These are phyloP conservation scores for Drosophila melanica DNA, from an alignment of 1,140 invertebrate genomes.

Conservation along the genomic window DNA sequence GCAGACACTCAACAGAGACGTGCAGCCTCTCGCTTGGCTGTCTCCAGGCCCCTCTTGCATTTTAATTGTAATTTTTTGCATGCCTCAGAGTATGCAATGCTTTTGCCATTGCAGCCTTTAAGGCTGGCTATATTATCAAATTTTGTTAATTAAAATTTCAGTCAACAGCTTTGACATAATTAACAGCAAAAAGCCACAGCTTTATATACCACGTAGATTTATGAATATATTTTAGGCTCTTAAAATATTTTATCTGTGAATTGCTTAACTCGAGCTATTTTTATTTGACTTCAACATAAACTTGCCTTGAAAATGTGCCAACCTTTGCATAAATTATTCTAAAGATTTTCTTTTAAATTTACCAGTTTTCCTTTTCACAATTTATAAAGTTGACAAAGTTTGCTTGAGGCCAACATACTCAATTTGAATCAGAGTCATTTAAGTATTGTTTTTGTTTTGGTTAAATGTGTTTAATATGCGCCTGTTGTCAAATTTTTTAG, in stretches of 20 bases:
- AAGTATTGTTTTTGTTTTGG: not conserved
- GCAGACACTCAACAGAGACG: conserved; percentile 35
- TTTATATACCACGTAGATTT: no score
- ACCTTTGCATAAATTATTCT: not conserved
- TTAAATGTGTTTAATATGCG: conserved; percentile 1
- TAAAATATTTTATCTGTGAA: no score
- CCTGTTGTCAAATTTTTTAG: not conserved
- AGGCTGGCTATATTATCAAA: conserved; percentile 10
- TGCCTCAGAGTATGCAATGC: conserved; percentile 29
- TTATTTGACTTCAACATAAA: no score
- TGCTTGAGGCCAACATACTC: not conserved
- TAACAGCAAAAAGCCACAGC: not conserved
- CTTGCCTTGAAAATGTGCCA: no score
- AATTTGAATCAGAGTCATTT: not conserved
- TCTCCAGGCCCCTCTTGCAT: conserved; percentile 37
- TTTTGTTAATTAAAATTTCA: conserved; percentile 41
- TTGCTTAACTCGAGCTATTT: no score
- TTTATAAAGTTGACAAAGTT: not conserved
- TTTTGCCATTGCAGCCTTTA: conserved; percentile 12
- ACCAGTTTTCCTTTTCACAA: no score
- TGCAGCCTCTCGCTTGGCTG: conserved; percentile 33
- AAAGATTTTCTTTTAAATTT: not conserved
- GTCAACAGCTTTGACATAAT: conserved; percentile 6
- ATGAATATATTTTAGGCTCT: no score
- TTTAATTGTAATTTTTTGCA: conserved; percentile 69